These are phyloP conservation scores for Phortica okadai DNA, from an alignment of 2,888 invertebrate genomes.

Conservation along the genomic window DNA sequence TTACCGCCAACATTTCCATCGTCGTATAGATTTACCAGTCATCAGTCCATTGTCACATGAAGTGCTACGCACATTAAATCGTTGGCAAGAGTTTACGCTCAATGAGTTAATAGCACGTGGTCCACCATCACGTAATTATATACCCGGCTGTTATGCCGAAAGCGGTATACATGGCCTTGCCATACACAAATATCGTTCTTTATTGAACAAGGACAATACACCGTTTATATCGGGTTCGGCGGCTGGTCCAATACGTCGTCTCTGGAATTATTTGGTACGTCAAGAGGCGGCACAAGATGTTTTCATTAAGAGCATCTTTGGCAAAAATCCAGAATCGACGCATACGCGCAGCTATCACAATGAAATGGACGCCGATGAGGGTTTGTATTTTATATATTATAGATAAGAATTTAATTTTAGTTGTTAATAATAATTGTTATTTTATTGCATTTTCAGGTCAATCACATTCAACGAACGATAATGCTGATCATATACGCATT, in stretches of 20 bases:
- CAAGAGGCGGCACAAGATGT: constrained; percentile 96
- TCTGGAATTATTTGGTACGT: constrained; percentile 95
- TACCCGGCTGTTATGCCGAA: constrained; percentile 92
- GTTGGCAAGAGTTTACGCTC: constrained; percentile 91
- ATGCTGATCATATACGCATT: constrained; percentile 90
- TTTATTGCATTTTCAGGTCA: constrained; percentile 52
- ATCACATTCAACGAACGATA: constrained; percentile 64
- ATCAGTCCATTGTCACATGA: constrained; percentile 95
- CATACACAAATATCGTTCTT: constrained; percentile 93
- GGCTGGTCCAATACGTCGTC: constrained; percentile 85
- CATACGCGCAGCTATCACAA: constrained; percentile 50
- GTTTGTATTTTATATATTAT: constrained; percentile 39
- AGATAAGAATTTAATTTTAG: constrained; percentile 28
- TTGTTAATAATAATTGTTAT: constrained; percentile 42
- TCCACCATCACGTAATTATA: constrained; percentile 90
- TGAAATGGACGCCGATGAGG: constrained; percentile 73
- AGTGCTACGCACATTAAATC: constrained; percentile 88
- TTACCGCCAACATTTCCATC: background rate
- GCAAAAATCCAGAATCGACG: constrained; percentile 80
- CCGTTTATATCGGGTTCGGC: constrained; percentile 89
- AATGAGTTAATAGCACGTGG: constrained; percentile 82
- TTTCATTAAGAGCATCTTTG: constrained; percentile 96
- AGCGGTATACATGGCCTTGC: constrained; percentile 86
- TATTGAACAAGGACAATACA: constrained; percentile 95
- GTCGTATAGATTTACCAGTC: constrained; percentile 88